Evolutionary conservation across 1,140 invertebrate species (phyloP), one percentile per base, ranked within the genome.

Genomic region (Drosophila pachea): DNA sequence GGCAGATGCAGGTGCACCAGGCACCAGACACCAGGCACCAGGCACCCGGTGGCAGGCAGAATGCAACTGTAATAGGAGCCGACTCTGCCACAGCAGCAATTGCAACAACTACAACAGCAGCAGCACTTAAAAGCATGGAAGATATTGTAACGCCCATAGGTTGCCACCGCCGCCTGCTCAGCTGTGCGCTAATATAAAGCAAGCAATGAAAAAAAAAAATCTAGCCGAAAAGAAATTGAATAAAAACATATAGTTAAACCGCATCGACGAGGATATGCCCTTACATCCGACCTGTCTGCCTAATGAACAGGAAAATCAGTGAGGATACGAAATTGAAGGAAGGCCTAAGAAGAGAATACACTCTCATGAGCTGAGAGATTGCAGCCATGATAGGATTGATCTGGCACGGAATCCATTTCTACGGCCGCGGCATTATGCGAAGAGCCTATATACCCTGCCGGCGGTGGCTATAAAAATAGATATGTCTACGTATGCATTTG

Each of bases 191-290:
- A 79, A 86, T 86, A 78, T 70, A 79, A 69, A 47, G 73, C 69
- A 84, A 79, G 76, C 79, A 76, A 86, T 79, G 76, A 76, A 83
- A 78, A 78, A 84, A 84, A 84, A 56, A 86, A 79, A 7, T 2
- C 76, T 60, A 50, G 47, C 49, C 11, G 9, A 31, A 56, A 45
- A 12, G 43, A 42, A 84, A 78, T 73, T 67, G 22, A 22, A 22
- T 22, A 73, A 73, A 76, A 75, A 32, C 76, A 70, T 73, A 42
- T 64, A 56, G 48, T 47, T 50, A 40, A 45, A 33, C 54, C 31
- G 36, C 36, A 7, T 4, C 8, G n/a, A 54, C 29, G n/a, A 1
- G 4, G 12, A 29, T 12, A 63, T 53, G 31, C 60, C 12, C 49
- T 56, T 4, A 31, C 33, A 11, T 22, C 22, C 22, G 22, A 3